Evolutionary conservation across 2,888 invertebrate species (phyloP).

Genomic region (Megastigmus dorsalis): DNA sequence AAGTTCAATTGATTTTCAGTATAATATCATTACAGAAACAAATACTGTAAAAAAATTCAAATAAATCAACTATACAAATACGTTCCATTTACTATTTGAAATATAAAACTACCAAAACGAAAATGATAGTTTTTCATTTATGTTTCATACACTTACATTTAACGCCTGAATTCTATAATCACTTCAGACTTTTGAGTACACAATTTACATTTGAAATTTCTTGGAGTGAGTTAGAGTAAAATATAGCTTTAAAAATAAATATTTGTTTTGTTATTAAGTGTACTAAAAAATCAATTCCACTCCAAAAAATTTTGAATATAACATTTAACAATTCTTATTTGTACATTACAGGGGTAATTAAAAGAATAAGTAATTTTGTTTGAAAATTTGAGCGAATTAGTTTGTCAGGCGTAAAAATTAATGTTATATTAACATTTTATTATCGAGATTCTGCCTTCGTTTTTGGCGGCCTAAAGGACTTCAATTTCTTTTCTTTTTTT

Average conservation of each 20-base stretch:
- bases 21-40: background rate
- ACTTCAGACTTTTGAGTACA: conserved; percentile 47
- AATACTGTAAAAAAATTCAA: conserved; percentile 8
- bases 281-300: conserved; percentile 14
- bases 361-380: conserved; percentile 46
- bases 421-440: conserved; percentile 61
- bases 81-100: background rate
- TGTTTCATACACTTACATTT: conserved; percentile 12
- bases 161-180: conserved; percentile 36
- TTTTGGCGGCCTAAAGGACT: conserved; percentile 92
- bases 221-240: conserved; percentile 38
- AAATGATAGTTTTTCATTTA: conserved; percentile 33
- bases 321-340: conserved; percentile 44
- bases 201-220: conserved; percentile 47
- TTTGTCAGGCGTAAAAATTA: conserved; percentile 15
- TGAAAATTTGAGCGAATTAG: conserved; percentile 37
- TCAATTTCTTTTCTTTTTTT: conserved; percentile 87
- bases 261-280: background rate
- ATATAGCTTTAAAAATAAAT: conserved; percentile 1
- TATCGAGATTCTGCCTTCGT: conserved; percentile 95
- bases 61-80: background rate
- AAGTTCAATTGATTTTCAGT: background rate
- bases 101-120: conserved; percentile 30
- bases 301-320: conserved; percentile 50
- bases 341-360: conserved; percentile 51